Evolutionary conservation across 2,888 invertebrate genomes (phyloP), one percentile per base, ranked within the genome.

Genomic region (Synanthedon tipuliformis): DNA sequence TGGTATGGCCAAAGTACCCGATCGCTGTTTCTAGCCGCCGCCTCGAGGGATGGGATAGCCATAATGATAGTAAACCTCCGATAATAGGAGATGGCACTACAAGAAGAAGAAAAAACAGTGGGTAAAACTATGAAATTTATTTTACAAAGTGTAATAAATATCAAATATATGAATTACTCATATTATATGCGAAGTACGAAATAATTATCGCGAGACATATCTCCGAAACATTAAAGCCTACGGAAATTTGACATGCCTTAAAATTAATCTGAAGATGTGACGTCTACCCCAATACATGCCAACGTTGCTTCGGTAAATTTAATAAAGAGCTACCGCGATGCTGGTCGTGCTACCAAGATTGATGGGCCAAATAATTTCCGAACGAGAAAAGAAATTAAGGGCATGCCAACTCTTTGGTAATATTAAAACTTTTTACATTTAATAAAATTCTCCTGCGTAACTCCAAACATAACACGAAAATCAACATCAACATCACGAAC

Each of bases 241-340:
- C 59, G 61, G 71, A 67, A 74, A 74, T 76, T 73, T 74, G 74
- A 78, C 74, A 71, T 66, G 75, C 73, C 69, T 78, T 71, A 71
- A 76, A 78, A 81, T 80, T 78, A 79, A 81, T 81, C 73, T 72
- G 55, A 57, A 67, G 65, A 71, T 68, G 68, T 65, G 65, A 69
- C 65, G 66, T 61, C 59, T 54, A 61, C 64, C 52, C 52, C 67
- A 66, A 74, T 73, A 71, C 68, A 69, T 65, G 68, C 65, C 66
- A 61, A 66, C 61, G 61, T 65, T 63, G 73, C 69, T 72, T 71
- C 65, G 63, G 65, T 68, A 71, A 78, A 81, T 83, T 83, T 84
- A 84, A 84, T 84, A 84, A 81, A 82, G 79, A 77, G 65, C 64
- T 61, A 64, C 65, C 63, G 66, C 63, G 62, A 69, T 68, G 69